Evolutionary conservation across 1,140 invertebrate species (phyloP).

Genomic region (Pectinophora gossypiella): DNA sequence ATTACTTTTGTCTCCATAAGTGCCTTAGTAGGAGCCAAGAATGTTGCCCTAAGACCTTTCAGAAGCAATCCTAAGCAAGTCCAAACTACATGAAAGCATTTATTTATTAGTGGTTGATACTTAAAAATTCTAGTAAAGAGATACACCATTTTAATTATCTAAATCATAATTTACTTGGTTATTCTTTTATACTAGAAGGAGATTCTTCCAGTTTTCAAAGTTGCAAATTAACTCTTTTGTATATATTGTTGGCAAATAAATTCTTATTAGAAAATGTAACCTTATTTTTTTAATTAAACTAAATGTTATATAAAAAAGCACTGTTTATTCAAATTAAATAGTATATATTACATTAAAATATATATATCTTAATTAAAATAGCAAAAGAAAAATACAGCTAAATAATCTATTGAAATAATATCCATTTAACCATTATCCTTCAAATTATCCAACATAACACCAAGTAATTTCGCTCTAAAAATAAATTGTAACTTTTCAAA

Average conservation of each 20-base stretch:
- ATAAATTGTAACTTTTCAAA: slow-evolving; percentile 37
- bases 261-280: slow-evolving; percentile 14
- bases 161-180: slow-evolving; percentile 34
- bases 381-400: slow-evolving; percentile 70
- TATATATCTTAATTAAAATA: slow-evolving; percentile 71
- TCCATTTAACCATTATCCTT: slow-evolving; percentile 55
- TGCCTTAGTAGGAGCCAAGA: slow-evolving; percentile 51
- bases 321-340: slow-evolving; percentile 75
- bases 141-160: slow-evolving; percentile 37
- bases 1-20: slow-evolving; percentile 37
- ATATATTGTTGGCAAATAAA: slow-evolving; percentile 52
- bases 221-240: slow-evolving; percentile 26
- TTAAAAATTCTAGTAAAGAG: slow-evolving; percentile 26
- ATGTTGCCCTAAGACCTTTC: slow-evolving; percentile 41
- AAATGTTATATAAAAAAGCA: slow-evolving; percentile 56
- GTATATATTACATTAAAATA: slow-evolving; percentile 75
- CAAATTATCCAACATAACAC: slow-evolving; percentile 43
- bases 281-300: slow-evolving; percentile 14
- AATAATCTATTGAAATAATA: slow-evolving; percentile 68
- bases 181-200: slow-evolving; percentile 19
- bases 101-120: slow-evolving; percentile 22
- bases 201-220: slow-evolving; percentile 25
- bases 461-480: slow-evolving; percentile 52
- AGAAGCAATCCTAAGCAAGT: slow-evolving; percentile 38
- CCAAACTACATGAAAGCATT: slow-evolving; percentile 52